Base-by-base conservation (phyloP, 2,888 invertebrate species). In the Protonemura montana region DNA sequence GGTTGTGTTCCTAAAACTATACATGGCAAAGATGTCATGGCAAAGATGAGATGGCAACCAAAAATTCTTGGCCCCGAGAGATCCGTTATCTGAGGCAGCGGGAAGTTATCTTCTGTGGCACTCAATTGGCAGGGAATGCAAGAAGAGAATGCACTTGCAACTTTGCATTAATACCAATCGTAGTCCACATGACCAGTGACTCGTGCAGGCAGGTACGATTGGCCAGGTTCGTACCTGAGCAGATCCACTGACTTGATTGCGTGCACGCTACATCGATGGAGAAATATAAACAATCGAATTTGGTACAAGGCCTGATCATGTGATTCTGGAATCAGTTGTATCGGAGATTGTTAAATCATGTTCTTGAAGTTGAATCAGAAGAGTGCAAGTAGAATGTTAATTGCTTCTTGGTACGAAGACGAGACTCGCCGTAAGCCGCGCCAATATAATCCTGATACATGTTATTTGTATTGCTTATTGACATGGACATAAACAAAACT, bases 381-480 rank as follows among this genome's bases (percentile, higher is more conserved):
- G 59, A 59, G 59, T 59, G 59, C 78, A 78, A 78, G 28, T 78
- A 78, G 78, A 27, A 28, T 26, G 28, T 78, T 78, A 78, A 59
- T 59, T 59, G 59, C 16, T 21, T 13, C 2, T 21, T 59, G 59
- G 3, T 59, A 21, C 10, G 35, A 35, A 35, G 35, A 35, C 3
- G 35, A 35, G 10, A 35, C 35, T 6, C 35, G 35, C 35, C 3
- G 35, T 6, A 35, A 10, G 5, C 35, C 35, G 35, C 35, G 35
- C 35, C 10, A 10, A 3, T 6, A 35, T 35, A 6, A 35, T 35
- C 5, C 5, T 35, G 35, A 35, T 35, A 35, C 10, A 35, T 35
- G 35, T 6, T 6, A 35, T 6, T 35, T 35, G n/a, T n/a, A 35
- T 35, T 35, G 35, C 10, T 6, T 35, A 10, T 10, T 3, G 76